Base-by-base conservation (phyloP, 2,888 invertebrate genomes). In the Spisula subtruncata region DNA sequence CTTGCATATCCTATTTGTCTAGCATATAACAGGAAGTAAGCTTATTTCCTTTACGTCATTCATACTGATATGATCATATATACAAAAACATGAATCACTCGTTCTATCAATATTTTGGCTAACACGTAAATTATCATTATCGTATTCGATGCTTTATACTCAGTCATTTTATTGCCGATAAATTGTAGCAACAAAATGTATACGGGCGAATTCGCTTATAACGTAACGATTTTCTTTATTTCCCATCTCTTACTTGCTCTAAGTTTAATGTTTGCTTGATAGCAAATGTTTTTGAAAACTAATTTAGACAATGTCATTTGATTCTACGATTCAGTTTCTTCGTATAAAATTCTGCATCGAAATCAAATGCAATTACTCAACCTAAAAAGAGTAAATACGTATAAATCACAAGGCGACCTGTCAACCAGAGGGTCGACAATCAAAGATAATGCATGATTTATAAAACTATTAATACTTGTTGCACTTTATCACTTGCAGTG, bases 41-140 rank as follows among this genome's bases (percentile, higher is more conserved):
- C 25, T 66, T 6, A 66, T 66, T 66, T 66, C 60, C 60, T 66
- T 6, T 66, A 66, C 60, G 60, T 66, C 60, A 66, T 66, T 66
- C n/a, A 8, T 66, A 66, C 60, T 25, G 60, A 25, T n/a, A 0
- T 25, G 20, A 25, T 25, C 2, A 66, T 66, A 66, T n/a, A 25
- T 25, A n/a, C n/a, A n/a, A n/a, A 25, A 25, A 66, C 25, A 66
- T 66, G 60, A 25, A 66, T 25, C 0, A 25, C 60, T 66, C n/a
- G 25, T n/a, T 66, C 25, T 10, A 66, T 25, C 25, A 66, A n/a
- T 25, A 25, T 10, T 66, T 66, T 66, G 60, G 60, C 60, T 66
- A 10, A n/a, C 25, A 66, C 60, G 60, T 66, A 66, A 10, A 25
- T 25, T 25, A 66, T 66, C 60, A 66, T 66, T 66, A 66, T 25